Evolutionary conservation across 2,113 vertebrate genomes (phyloP).

Genomic region (Baryphthengus martii): DNA sequence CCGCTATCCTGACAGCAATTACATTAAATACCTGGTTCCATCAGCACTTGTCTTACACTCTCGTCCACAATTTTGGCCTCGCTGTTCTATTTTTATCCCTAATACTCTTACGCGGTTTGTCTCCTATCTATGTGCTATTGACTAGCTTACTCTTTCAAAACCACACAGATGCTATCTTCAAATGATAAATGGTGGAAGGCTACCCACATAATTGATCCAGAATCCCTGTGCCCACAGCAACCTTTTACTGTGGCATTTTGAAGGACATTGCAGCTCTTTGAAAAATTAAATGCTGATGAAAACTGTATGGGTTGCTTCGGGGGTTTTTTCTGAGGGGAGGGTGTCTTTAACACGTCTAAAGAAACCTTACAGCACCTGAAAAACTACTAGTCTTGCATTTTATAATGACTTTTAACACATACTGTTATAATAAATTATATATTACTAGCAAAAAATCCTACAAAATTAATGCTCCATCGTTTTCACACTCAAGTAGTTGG

Average conservation of each 20-base stretch:
- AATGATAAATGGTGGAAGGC: constrained; percentile 75
- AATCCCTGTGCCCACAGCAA: constrained; percentile 71
- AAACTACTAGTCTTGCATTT: constrained; percentile 9
- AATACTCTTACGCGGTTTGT: background rate
- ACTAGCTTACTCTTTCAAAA: constrained; percentile 63
- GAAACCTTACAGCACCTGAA: background rate
- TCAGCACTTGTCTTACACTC: background rate
- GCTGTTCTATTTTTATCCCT: constrained; percentile 50
- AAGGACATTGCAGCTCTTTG: constrained; percentile 65
- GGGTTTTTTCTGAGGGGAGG: background rate
- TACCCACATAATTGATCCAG: constrained; percentile 81
- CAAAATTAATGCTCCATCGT: constrained; percentile 11
- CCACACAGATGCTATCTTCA: constrained; percentile 79
- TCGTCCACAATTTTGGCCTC: background rate
- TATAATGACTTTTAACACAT: background rate
- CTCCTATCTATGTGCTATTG: constrained; percentile 56
- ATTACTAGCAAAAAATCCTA: background rate
- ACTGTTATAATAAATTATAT: background rate
- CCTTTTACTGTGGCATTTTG: constrained; percentile 79
- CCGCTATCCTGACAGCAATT: constrained; percentile 32
- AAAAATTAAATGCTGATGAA: constrained; percentile 69
- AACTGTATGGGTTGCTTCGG: background rate
- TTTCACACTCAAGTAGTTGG: background rate
- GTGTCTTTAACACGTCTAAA: background rate
- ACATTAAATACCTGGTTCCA: constrained; percentile 23